These are phyloP conservation scores for Aldrovandia affinis DNA, from an alignment of 2,797 vertebrate genomes.

Conservation along the genomic window DNA sequence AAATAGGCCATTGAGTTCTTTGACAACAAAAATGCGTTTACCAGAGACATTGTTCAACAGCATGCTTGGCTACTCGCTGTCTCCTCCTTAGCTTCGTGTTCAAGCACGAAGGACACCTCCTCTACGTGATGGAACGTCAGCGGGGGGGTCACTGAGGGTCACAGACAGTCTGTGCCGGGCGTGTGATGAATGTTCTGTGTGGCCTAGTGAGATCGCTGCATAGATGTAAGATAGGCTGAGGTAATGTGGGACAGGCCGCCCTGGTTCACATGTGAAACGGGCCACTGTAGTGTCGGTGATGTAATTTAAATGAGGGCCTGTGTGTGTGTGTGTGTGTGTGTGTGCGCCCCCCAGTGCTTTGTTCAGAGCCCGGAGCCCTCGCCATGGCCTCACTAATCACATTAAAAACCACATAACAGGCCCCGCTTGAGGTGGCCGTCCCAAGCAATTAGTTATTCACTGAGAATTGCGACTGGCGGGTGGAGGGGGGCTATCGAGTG, in stretches of 20 bases:
- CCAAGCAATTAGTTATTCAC: neutral
- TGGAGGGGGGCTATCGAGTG: neutral
- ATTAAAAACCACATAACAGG: neutral
- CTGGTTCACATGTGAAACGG: slow-evolving; percentile 6
- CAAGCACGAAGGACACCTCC: neutral
- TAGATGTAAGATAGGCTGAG: neutral
- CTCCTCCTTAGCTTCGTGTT: neutral
- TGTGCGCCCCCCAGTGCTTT: slow-evolving; percentile 10
- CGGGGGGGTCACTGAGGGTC: neutral
- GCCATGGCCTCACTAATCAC: neutral
- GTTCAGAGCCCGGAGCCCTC: neutral
- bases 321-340: too few species aligned
- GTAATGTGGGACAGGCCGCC: neutral
- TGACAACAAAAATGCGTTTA: neutral
- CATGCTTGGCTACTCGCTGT: neutral
- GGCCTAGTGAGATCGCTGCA: neutral
- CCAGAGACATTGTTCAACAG: neutral
- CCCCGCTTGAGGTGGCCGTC: neutral
- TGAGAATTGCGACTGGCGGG: neutral
- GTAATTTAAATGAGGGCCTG: slow-evolving; percentile 1
- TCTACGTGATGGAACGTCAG: neutral
- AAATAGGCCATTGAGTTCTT: neutral
- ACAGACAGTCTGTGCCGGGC: neutral
- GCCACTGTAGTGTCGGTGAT: slow-evolving; percentile 20
- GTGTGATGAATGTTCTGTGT: neutral